Percentiles rank a stretch among this genome's conserved stretches.
These are phyloP conservation scores for Lanistes nyassanus DNA, from an alignment of 1,140 invertebrate species.

Conservation along the genomic window DNA sequence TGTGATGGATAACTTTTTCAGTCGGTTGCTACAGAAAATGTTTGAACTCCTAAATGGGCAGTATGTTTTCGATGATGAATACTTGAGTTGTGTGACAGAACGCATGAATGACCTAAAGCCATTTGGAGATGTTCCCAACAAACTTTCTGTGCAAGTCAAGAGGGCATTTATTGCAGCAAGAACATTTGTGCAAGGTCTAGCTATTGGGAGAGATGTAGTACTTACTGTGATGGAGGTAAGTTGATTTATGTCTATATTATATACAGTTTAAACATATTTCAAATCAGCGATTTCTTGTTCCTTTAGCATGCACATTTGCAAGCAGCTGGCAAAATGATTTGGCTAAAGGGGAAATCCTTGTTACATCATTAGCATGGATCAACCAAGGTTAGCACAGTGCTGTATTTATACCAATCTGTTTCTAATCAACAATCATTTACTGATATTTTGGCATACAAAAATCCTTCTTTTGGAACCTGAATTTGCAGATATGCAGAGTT, in stretches of 20 bases:
- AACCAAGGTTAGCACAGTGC: too few species aligned
- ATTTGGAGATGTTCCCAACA: conserved; percentile 93
- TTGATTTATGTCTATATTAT: conserved; percentile 20
- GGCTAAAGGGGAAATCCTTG: too few species aligned
- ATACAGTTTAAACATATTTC: too few species aligned
- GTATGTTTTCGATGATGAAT: conserved; percentile 86
- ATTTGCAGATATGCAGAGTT: too few species aligned
- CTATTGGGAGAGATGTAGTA: conserved; percentile 84
- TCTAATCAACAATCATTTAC: too few species aligned
- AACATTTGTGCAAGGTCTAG: conserved; percentile 89
- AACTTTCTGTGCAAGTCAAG: conserved; percentile 87
- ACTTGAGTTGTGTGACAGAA: conserved; percentile 86
- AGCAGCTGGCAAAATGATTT: too few species aligned
- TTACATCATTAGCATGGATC: too few species aligned
- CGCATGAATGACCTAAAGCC: conserved; percentile 93
- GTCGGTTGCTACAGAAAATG: conserved; percentile 93
- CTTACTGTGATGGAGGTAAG: conserved; percentile 84
- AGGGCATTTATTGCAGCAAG: conserved; percentile 93
- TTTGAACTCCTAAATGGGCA: conserved; percentile 90
- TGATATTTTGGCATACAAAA: too few species aligned
- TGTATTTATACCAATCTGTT: too few species aligned
- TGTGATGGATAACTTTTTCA: conserved; percentile 93
- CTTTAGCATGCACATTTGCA: too few species aligned
- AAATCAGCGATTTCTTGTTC: too few species aligned
- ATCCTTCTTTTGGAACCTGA: too few species aligned